phyloP scores from a whole-genome alignment of 2,888 invertebrate species.

The Pristionchus maxplancki region DNA sequence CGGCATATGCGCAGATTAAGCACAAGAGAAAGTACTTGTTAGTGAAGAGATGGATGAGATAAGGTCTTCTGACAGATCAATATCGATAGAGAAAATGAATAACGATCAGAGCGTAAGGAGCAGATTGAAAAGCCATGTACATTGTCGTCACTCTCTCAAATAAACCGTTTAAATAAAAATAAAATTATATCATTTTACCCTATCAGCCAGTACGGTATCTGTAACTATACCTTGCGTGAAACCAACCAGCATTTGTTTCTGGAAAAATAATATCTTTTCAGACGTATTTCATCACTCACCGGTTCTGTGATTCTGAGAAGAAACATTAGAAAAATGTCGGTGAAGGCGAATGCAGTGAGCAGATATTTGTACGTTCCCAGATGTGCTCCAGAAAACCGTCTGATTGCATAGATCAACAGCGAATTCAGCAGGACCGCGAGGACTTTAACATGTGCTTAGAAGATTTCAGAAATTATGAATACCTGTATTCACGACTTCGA shows the following conservation, averaged over 20 bases:
- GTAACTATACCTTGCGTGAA: background rate
- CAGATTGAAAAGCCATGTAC: background rate
- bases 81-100: slow-evolving; percentile 9
- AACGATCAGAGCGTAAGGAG: background rate
- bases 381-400: background rate
- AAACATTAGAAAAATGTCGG: background rate
- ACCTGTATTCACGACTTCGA: no score
- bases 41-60: background rate
- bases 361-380: background rate
- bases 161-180: background rate
- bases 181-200: background rate
- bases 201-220: background rate
- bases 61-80: background rate
- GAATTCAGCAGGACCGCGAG: no score
- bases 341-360: background rate
- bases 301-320: background rate
- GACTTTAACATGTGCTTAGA: no score
- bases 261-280: background rate
- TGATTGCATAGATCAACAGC: background rate
- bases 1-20: background rate
- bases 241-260: background rate
- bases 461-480: no score
- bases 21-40: background rate
- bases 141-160: background rate
- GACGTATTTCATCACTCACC: background rate